Conservation (phyloP, 1,140 invertebrate species). For the Microplitis mediator region DNA sequence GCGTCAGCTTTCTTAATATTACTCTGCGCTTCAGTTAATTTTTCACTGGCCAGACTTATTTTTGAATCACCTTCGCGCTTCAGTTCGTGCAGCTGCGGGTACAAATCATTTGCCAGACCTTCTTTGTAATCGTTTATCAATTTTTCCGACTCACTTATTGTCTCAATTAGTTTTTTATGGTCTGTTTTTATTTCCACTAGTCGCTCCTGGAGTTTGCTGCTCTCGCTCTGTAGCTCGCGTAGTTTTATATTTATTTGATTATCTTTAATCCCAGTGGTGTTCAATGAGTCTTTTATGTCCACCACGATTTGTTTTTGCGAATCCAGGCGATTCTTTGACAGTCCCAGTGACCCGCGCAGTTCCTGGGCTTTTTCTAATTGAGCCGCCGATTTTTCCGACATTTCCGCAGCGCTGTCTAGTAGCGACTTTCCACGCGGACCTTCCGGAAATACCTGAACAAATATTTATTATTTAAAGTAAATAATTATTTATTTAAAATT, state of each 20-base stretch:
- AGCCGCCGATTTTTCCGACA: slow-evolving; percentile 56
- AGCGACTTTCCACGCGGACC: slow-evolving; percentile 50
- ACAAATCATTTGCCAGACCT: slow-evolving; percentile 52
- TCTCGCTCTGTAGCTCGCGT: slow-evolving; percentile 52
- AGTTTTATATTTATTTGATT: slow-evolving; percentile 63
- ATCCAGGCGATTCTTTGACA: slow-evolving; percentile 49
- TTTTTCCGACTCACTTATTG: slow-evolving; percentile 56
- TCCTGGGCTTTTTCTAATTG: slow-evolving; percentile 56
- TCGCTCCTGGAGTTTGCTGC: slow-evolving; percentile 45
- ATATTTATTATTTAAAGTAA: background rate
- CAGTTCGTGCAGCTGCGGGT: slow-evolving; percentile 62
- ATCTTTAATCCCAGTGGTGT: slow-evolving; percentile 62
- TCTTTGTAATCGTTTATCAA: slow-evolving; percentile 55
- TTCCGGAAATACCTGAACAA: slow-evolving; percentile 42
- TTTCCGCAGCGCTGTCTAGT: slow-evolving; percentile 56
- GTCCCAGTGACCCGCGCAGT: slow-evolving; percentile 43
- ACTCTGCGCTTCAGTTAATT: slow-evolving; percentile 65
- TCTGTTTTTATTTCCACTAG: slow-evolving; percentile 36
- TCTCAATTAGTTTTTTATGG: slow-evolving; percentile 39
- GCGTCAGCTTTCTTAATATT: slow-evolving; percentile 64
- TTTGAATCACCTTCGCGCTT: slow-evolving; percentile 67
- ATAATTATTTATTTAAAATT: background rate
- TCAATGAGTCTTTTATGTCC: slow-evolving; percentile 60
- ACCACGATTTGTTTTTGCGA: slow-evolving; percentile 59
- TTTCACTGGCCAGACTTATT: slow-evolving; percentile 57